Conservation (phyloP, 2,113 vertebrate genomes). For the Hippocampus mohnikei region DNA sequence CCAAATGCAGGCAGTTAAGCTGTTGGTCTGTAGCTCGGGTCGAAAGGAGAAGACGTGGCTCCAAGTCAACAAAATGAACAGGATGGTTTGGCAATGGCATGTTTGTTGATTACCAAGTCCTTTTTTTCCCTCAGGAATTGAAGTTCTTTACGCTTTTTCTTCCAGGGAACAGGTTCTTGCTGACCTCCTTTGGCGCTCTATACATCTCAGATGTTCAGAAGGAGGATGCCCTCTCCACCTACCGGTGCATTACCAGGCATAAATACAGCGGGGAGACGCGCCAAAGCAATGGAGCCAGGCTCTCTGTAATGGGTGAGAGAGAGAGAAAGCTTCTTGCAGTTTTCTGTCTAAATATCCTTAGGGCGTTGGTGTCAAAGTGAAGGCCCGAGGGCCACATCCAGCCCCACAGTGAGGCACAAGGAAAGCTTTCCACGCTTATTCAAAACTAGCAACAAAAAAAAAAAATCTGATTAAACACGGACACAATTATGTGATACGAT, state of each 20-base stretch:
- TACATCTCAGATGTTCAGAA: constrained; percentile 99
- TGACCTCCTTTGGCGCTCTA: constrained; percentile 91
- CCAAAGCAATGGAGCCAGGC: constrained; percentile 94
- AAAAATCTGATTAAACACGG: too few relatives aligned
- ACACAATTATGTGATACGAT: too few relatives aligned
- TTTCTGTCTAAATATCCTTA: neutral
- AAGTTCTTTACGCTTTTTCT: neutral
- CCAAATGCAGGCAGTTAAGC: constrained; percentile 16
- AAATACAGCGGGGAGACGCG: constrained; percentile 97
- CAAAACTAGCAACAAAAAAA: too few relatives aligned
- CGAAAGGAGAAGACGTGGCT: neutral
- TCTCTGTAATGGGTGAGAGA: constrained; percentile 90
- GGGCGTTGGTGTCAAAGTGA: too few relatives aligned
- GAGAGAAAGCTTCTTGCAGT: neutral
- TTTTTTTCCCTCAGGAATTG: neutral
- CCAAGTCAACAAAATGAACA: neutral
- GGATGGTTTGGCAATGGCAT: neutral
- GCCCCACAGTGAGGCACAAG: too few relatives aligned
- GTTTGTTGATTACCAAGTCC: neutral
- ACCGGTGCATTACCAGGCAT: constrained; percentile 97
- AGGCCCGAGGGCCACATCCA: too few relatives aligned
- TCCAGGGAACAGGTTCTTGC: constrained; percentile 93
- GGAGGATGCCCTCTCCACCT: constrained; percentile 97
- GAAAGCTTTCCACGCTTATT: too few relatives aligned
- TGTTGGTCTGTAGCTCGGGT: neutral